Conservation (phyloP, 2,113 vertebrate species). For the Bubo bubo region DNA sequence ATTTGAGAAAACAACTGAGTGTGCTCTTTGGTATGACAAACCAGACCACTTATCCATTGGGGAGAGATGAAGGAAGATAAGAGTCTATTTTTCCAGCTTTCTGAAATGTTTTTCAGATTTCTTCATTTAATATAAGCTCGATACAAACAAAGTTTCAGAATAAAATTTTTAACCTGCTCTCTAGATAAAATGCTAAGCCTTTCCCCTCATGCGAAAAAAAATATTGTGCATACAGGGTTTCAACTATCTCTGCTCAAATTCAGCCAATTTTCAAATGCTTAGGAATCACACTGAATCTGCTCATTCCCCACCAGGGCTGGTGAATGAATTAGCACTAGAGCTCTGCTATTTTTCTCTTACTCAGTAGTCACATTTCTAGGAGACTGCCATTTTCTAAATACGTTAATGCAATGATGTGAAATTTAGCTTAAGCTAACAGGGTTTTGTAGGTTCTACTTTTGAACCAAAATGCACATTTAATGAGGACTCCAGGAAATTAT, state of each 20-base stretch:
- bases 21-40: background rate
- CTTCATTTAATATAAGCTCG: background rate
- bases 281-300: background rate
- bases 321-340: constrained; percentile 9
- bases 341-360: background rate
- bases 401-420: background rate
- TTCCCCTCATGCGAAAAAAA: background rate
- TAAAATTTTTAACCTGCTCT: background rate
- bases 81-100: background rate
- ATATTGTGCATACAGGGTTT: background rate
- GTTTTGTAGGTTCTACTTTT: background rate
- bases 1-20: constrained; percentile 42
- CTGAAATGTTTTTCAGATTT: constrained; percentile 19
- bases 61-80: background rate
- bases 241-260: background rate
- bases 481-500: background rate
- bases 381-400: background rate
- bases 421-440: background rate
- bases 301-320: constrained; percentile 1
- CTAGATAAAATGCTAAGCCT: background rate
- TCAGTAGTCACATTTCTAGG: background rate
- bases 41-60: constrained; percentile 4
- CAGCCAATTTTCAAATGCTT: background rate
- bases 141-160: background rate
- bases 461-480: background rate